These are phyloP conservation scores for Norana najaformis DNA, from an alignment of 2,888 invertebrate genomes.

Conservation along the genomic window DNA sequence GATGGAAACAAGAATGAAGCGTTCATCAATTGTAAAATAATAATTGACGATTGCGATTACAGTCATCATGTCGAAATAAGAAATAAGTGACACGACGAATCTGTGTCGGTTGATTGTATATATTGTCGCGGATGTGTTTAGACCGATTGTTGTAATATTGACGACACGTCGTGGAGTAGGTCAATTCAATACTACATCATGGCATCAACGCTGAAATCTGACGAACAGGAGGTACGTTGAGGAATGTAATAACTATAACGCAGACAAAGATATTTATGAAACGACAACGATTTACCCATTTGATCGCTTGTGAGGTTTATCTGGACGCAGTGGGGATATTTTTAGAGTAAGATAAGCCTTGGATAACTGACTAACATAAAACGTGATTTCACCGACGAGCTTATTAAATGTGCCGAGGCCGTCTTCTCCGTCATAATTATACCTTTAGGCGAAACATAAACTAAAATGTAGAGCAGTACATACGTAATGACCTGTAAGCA, in stretches of 20 bases:
- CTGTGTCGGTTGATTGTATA: background rate
- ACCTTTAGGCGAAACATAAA: too few relatives aligned
- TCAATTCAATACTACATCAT: conserved; percentile 13
- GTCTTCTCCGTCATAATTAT: too few relatives aligned
- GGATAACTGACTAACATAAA: too few relatives aligned
- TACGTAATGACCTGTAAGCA: too few relatives aligned
- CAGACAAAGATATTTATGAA: too few relatives aligned
- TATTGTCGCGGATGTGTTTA: background rate
- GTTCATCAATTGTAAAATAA: background rate
- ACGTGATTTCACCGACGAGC: too few relatives aligned
- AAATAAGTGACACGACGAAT: background rate
- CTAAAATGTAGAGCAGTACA: too few relatives aligned
- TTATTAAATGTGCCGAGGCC: too few relatives aligned
- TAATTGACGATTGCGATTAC: background rate
- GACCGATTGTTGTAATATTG: background rate
- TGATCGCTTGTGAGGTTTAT: background rate
- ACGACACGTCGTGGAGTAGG: background rate
- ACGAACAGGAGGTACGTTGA: conserved; percentile 13
- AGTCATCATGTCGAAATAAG: background rate
- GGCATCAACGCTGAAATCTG: background rate
- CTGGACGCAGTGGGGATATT: background rate
- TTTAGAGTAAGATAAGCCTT: background rate
- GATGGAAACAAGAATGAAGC: conserved; percentile 23
- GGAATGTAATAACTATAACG: background rate
- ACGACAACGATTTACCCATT: too few relatives aligned